Evolutionary conservation across 2,888 invertebrate genomes (phyloP), one percentile per base, ranked within the genome.

Genomic region (Tenthredo distinguenda): DNA sequence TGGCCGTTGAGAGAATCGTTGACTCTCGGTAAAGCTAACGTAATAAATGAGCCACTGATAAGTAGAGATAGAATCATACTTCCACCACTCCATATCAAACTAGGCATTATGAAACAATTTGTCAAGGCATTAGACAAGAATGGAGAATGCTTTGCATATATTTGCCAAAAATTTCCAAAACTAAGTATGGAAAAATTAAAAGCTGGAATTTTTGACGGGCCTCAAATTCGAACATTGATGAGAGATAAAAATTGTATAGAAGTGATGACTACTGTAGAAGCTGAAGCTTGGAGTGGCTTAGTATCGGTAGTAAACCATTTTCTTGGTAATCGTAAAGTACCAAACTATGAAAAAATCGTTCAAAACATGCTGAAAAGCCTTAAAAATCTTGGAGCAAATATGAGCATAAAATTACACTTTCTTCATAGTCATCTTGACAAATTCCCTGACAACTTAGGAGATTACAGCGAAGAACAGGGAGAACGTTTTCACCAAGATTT

Each of bases 401-500:
- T 90, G 90, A 89, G 88, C 68, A 86, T 91, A n/a, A 91, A 91
- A 86, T 85, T 92, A 21, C 91, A 92, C 87, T 92, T 88, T 85
- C 87, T 92, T n/a, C 86, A 88, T 86, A 87, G 85, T 18, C 92
- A 92, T 86, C 55, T 92, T 0, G 88, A 91, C 77, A 85, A 85
- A 37, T 92, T 93, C 88, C 91, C 89, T 7, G 85, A 90, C 86
- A 92, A 91, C 86, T 87, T 91, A 47, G 90, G 89, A 84, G 88
- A 89, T 85, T 86, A 87, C 68, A 92, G 90, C 85, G 91, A 91
- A 85, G 91, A 92, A 85, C 91, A 92, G 71, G 91, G 90, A 85
- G 91, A 92, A 85, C 88, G 91, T 55, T 90, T 93, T 72, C 91
- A 92, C 87, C 91, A 91, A 85, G 91, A 92, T 85, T 86, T 92